Evolutionary conservation across 2,797 vertebrate species (phyloP), one percentile per base, ranked within the genome.

Genomic region (Bradypodion ventrale): DNA sequence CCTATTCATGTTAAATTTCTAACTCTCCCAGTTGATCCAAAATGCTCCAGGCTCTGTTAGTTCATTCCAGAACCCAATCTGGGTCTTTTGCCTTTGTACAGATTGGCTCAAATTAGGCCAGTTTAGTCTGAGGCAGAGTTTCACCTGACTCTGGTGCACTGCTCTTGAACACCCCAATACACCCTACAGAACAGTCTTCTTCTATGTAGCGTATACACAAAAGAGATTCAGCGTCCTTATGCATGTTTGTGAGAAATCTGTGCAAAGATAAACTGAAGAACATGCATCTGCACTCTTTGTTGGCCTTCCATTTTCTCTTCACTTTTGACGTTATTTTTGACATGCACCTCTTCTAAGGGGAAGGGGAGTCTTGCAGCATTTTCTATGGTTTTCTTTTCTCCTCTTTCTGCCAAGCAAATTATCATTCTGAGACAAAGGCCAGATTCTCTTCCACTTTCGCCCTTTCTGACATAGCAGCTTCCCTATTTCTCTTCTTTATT

Each of bases 401-500:
- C 52, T 42, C 23, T 73, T 78, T n/a, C 70, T 9, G 29, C 23
- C 49, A 81, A 85, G 76, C 40, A 75, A 78, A 78, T 62, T 16
- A 16, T 44, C 66, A 29, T 44, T 62, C 62, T 80, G 52, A 49
- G 19, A 15, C 56, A 49, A 78, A 83, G 52, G 69, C 12, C 44
- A 81, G 37, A 16, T 35, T 73, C 7, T 4, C 83, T 68, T 52
- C 21, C n/a, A 0, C 10, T 3, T 23, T 60, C 69, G 44, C 66
- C 88, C 21, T 27, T 15, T 9, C 12, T 44, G 65, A 75, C 10
- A 16, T 13, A 29, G 27, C 77, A 13, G 0, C 77, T 37, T 59
- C 13, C 9, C 2, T 81, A 83, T 46, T 66, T 75, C 40, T 70
- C 79, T 74, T 87, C 90, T 77, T 76, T n/a, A 77, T 87, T 83